Percentiles rank a stretch among this genome's conserved stretches.
phyloP scores from a whole-genome alignment of 2,113 vertebrate species.

The Budorcas taxicolor region DNA sequence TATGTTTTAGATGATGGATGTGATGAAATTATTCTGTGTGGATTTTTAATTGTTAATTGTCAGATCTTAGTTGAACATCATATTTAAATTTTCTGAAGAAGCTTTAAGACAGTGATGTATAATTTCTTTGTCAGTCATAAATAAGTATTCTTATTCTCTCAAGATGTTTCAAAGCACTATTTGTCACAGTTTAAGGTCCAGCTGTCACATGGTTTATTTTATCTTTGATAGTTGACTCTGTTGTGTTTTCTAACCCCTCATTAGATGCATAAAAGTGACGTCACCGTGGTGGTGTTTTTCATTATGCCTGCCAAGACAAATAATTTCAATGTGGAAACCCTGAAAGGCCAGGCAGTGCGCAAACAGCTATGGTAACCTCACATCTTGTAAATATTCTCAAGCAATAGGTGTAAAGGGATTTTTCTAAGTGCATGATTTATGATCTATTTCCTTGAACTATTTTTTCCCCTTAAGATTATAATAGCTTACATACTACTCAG shows the following conservation, averaged over 20 bases:
- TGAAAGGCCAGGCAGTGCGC: slow-evolving; percentile 95
- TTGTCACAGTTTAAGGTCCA: not conserved
- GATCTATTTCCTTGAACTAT: not conserved
- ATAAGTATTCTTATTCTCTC: not conserved
- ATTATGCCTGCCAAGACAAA: slow-evolving; percentile 98
- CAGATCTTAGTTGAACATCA: not conserved
- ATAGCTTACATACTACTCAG: not conserved
- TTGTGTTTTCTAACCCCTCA: slow-evolving; percentile 22
- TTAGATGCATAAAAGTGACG: slow-evolving; percentile 90
- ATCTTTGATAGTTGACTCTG: not conserved
- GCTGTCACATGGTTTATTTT: not conserved
- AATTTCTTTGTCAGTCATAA: not conserved
- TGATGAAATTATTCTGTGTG: not conserved
- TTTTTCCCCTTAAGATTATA: not conserved
- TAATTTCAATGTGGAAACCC: slow-evolving; percentile 97
- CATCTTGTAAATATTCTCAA: not conserved
- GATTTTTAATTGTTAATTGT: not conserved
- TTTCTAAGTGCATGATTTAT: not conserved
- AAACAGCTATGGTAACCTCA: slow-evolving; percentile 94
- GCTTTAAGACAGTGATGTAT: not conserved
- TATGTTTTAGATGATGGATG: not conserved
- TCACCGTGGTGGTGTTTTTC: slow-evolving; percentile 96
- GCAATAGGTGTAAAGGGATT: not conserved
- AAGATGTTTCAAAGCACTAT: not conserved
- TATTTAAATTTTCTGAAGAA: not conserved